These are phyloP conservation scores for Fregata magnificens DNA, from an alignment of 2,113 vertebrate genomes.

Conservation along the genomic window DNA sequence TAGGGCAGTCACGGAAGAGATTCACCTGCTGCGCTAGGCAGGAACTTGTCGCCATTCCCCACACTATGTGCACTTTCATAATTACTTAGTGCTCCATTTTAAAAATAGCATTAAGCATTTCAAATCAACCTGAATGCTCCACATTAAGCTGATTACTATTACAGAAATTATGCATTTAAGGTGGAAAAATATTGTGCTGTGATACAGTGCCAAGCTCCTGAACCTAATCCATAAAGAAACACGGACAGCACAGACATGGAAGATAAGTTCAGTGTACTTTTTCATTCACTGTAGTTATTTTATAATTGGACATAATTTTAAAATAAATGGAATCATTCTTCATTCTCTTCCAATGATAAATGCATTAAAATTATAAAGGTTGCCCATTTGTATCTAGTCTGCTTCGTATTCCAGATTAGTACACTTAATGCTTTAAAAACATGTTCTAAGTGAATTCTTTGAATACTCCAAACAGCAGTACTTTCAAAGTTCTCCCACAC, in stretches of 20 bases:
- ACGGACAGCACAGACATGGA: neutral
- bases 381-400: neutral
- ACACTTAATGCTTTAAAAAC: neutral
- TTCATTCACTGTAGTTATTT: neutral
- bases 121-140: neutral
- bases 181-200: neutral
- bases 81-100: neutral
- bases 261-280: neutral
- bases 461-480: neutral
- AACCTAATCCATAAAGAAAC: neutral
- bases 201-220: neutral
- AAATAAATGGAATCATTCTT: neutral
- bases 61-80: neutral
- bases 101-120: neutral
- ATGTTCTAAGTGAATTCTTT: neutral
- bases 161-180: neutral
- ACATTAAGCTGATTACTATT: neutral
- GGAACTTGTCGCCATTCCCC: neutral
- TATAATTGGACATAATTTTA: neutral
- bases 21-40: fast-evolving
- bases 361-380: neutral
- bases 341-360: neutral
- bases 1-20: neutral
- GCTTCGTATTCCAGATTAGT: neutral
- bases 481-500: neutral